Conservation (phyloP, 1,140 invertebrate species). For the Rhagoletis zephyria region DNA sequence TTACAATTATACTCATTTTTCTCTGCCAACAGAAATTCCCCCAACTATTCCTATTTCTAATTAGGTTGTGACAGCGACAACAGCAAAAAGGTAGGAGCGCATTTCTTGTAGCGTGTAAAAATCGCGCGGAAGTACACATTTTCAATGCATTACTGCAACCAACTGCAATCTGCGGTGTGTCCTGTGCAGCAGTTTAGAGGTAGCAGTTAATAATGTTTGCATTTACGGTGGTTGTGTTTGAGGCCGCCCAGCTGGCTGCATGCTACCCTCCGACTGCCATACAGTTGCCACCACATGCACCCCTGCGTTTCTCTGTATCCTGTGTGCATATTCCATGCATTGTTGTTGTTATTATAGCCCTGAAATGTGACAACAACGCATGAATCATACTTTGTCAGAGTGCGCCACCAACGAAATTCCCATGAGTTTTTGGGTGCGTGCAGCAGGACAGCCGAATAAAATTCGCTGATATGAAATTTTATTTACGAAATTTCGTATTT, state of each 20-base stretch:
- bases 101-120: neutral
- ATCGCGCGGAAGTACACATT: slow-evolving; percentile 22
- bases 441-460: neutral
- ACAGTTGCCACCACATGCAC: neutral
- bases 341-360: neutral
- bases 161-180: neutral
- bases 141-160: slow-evolving; percentile 22
- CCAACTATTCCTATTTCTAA: neutral
- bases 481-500: neutral
- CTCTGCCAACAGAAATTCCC: neutral
- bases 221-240: neutral
- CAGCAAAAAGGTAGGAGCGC: neutral
- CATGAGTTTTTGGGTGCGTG: neutral
- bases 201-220: slow-evolving; percentile 6
- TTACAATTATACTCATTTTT: neutral
- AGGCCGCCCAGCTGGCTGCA: slow-evolving; percentile 1
- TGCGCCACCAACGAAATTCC: neutral
- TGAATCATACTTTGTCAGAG: slow-evolving; percentile 17
- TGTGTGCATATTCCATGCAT: neutral
- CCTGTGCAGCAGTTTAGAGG: no score
- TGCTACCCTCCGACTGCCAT: neutral
- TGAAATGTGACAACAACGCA: slow-evolving; percentile 23
- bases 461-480: slow-evolving; percentile 34
- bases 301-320: neutral
- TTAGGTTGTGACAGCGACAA: neutral